These are phyloP conservation scores for Acanthopleura granulata DNA, from an alignment of 2,888 invertebrate species.

Conservation along the genomic window DNA sequence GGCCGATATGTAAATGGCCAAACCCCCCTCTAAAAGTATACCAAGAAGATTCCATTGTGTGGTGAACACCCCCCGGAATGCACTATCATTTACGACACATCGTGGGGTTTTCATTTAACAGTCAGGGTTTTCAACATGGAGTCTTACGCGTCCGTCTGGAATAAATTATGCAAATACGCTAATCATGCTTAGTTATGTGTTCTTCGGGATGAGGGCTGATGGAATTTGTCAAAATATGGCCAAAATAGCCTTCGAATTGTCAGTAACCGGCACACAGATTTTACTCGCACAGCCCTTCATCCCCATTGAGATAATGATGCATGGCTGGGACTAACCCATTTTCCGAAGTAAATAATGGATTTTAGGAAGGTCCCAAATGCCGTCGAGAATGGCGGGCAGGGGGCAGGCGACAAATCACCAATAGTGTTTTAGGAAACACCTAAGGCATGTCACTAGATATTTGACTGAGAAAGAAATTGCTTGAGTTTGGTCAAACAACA, in stretches of 20 bases:
- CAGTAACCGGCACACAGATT: too few relatives aligned
- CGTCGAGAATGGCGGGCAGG: constrained; percentile 6
- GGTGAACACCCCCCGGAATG: constrained; percentile 1
- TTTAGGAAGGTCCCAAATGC: constrained; percentile 18
- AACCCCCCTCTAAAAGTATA: background rate
- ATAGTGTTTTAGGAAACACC: too few relatives aligned
- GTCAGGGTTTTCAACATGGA: background rate
- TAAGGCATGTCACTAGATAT: too few relatives aligned
- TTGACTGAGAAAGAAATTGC: too few relatives aligned
- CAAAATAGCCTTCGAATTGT: too few relatives aligned
- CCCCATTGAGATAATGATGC: constrained; percentile 3
- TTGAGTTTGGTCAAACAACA: too few relatives aligned
- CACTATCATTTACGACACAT: background rate
- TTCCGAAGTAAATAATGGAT: constrained; percentile 13
- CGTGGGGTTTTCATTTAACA: constrained; percentile 1
- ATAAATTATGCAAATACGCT: constrained; percentile 19
- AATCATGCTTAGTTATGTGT: background rate
- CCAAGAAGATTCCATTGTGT: constrained; percentile 12
- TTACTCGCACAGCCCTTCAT: background rate
- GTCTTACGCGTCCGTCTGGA: background rate
- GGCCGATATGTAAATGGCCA: too few relatives aligned
- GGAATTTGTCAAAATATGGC: too few relatives aligned
- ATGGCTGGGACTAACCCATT: constrained; percentile 11
- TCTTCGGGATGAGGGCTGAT: too few relatives aligned
- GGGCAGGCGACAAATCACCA: background rate